phyloP scores from a whole-genome alignment of 1,140 invertebrate genomes.

The Homarus americanus region DNA sequence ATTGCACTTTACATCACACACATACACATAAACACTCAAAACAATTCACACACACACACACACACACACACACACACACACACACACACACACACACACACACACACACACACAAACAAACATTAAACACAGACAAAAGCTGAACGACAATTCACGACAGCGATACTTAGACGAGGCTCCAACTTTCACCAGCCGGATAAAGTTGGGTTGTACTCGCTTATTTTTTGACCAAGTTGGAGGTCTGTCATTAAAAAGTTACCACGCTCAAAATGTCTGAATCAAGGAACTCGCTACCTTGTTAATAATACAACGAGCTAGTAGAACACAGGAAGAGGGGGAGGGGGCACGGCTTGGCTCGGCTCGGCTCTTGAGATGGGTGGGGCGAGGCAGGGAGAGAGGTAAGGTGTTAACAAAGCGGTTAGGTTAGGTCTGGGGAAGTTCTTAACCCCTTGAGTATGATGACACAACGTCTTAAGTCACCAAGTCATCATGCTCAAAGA shows the following conservation, averaged over 20 bases:
- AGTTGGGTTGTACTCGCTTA: conserved; percentile 1
- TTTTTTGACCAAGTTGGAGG: conserved; percentile 32
- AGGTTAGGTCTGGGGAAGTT: no score
- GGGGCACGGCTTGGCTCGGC: neutral
- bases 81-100: conserved; percentile 3
- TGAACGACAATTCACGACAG: neutral
- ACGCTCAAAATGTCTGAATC: conserved; percentile 17
- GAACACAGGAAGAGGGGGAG: neutral
- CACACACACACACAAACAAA: conserved; percentile 10
- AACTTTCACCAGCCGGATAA: conserved; percentile 20
- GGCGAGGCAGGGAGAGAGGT: no score
- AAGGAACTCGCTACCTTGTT: neutral
- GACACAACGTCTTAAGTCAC: no score
- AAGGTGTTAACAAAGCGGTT: no score
- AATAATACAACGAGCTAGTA: neutral
- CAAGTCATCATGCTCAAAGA: no score
- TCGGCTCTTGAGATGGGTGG: no score
- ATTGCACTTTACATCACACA: neutral
- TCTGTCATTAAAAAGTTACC: conserved; percentile 25
- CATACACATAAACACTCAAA: conserved; percentile 11
- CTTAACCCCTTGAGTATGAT: no score
- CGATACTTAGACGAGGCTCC: conserved; percentile 6
- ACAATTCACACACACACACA: conserved; percentile 15
- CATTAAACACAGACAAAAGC: neutral
- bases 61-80: neutral